phyloP scores from a whole-genome alignment of 2,797 vertebrate species.

The Smutsia gigantea region DNA sequence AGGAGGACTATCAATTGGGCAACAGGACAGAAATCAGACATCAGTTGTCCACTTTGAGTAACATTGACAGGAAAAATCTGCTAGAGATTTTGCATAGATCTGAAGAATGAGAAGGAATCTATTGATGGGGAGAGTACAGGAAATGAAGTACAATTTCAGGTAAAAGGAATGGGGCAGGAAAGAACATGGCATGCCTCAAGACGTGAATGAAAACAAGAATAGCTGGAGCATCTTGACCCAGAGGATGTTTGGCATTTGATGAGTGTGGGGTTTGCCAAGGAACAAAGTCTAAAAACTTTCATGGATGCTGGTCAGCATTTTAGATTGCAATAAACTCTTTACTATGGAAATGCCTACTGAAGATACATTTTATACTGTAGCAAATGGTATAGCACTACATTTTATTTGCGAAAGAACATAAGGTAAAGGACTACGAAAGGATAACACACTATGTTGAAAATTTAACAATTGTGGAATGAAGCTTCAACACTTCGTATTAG shows the following conservation, averaged over 20 bases:
- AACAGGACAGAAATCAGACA: not conserved
- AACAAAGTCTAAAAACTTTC: not conserved
- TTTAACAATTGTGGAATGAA: not conserved
- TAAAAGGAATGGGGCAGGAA: not conserved
- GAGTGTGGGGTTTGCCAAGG: not conserved
- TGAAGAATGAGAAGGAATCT: not conserved
- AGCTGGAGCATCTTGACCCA: not conserved
- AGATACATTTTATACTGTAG: not conserved
- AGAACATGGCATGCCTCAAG: not conserved
- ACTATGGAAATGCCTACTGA: not conserved
- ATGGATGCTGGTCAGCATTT: not conserved
- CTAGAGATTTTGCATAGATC: not conserved
- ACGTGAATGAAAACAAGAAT: not conserved
- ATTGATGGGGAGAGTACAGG: not conserved
- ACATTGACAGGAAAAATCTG: not conserved
- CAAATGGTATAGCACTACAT: not conserved
- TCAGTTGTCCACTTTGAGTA: not conserved
- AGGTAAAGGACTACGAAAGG: not conserved
- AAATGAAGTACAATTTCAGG: not conserved
- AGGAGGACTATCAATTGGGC: not conserved
- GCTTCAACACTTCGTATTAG: not conserved
- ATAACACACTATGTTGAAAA: not conserved
- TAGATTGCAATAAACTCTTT: not conserved
- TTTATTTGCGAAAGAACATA: not conserved
- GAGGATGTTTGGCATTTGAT: not conserved